Evolutionary conservation across 2,888 invertebrate genomes (phyloP), one percentile per base, ranked within the genome.

Genomic region (Heliconius charithonia): DNA sequence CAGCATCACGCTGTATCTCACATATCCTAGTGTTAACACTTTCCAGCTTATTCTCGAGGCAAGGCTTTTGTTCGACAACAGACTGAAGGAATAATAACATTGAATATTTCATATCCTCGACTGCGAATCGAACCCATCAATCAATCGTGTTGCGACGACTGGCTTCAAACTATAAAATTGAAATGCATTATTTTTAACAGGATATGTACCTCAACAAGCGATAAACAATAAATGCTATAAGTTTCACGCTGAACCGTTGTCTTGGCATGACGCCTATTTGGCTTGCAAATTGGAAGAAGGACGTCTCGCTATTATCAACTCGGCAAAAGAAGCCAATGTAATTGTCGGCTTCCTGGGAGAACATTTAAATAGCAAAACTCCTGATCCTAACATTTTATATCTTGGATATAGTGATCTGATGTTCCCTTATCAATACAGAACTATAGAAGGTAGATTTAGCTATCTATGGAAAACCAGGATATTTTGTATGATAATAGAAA

Each of bases 371-470:
- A 88, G 84, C 75, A 87, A 85, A 62, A 86, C 87, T 4, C 90
- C 90, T 4, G 86, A 90, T 78, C 87, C 88, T 10, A 87, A 89
- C 59, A 87, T 89, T 72, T 81, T 90, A 75, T 84, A 87, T 37
- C 83, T 90, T 41, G 90, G 90, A n/a, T 90, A 89, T 79, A 90
- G 88, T 77, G 90, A 90, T 72, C 82, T 90, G 29, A 86, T 90
- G 88, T 90, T 88, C 80, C 89, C 87, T 4, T 89, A 86, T 81
- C 88, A 90, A 83, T 90, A 89, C 67, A 84, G 90, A 75, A 90
- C 89, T 66, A 85, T 90, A 51, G 83, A 83, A 81, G 89, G 90
- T 89, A 85, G 81, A 77, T 29, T 77, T 51, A 19, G 4, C 9
- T 51, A 32, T n/a, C 2, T 25, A 29, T 32, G 63, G 37, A 67